These are phyloP conservation scores for Luperina testacea DNA, from an alignment of 2,888 invertebrate species.

Conservation along the genomic window DNA sequence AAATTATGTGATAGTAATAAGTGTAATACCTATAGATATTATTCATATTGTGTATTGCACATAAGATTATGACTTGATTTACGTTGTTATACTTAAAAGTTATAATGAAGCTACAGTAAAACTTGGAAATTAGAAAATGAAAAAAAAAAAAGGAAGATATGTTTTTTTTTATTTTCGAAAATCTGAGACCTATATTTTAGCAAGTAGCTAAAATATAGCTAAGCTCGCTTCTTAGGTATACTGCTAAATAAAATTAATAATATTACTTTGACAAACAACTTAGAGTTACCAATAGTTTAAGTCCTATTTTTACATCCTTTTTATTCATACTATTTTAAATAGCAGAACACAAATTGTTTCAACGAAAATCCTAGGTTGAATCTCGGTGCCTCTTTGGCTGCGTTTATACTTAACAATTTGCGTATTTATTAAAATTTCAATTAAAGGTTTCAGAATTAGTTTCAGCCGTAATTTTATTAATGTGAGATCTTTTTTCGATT, in stretches of 20 bases:
- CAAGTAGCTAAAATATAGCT: too few relatives aligned
- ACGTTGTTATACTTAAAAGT: background rate
- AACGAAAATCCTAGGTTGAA: background rate
- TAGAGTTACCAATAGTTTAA: background rate
- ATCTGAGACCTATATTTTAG: background rate
- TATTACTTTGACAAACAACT: conserved; percentile 20
- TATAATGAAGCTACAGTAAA: background rate
- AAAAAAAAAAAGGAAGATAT: background rate
- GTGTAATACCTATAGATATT: background rate
- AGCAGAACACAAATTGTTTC: background rate
- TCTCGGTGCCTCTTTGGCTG: background rate
- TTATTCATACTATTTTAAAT: background rate
- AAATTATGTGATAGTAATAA: too few relatives aligned
- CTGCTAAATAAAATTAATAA: conserved; percentile 4
- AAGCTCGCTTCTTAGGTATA: conserved; percentile 47
- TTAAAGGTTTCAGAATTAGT: background rate
- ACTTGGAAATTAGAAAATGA: background rate
- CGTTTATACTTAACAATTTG: background rate
- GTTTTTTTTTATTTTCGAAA: too few relatives aligned
- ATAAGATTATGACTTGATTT: background rate
- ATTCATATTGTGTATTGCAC: conserved; percentile 3
- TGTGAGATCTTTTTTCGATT: background rate
- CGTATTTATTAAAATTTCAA: background rate
- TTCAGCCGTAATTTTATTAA: background rate
- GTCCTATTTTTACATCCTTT: conserved; percentile 10